Conservation (phyloP, 2,888 invertebrate genomes). For the Caenorhabditis wallacei region DNA sequence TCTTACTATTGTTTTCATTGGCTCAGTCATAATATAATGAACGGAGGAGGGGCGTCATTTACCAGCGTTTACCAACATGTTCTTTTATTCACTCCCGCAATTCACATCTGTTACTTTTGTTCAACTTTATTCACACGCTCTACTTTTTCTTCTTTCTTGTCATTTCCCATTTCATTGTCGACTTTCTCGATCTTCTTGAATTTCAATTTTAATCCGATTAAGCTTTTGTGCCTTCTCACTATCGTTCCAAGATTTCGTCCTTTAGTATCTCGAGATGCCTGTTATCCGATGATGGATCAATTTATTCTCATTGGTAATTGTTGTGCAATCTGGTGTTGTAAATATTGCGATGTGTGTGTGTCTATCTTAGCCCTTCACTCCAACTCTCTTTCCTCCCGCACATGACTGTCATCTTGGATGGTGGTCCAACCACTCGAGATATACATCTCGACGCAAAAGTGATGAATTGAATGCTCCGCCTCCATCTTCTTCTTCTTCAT, state of each 20-base stretch:
- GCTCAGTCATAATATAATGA: slow-evolving; percentile 40
- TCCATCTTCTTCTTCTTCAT: slow-evolving; percentile 13
- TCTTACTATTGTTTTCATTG: slow-evolving; percentile 33
- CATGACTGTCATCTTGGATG: slow-evolving; percentile 54
- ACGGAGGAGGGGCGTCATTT: slow-evolving; percentile 18
- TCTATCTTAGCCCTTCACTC: slow-evolving; percentile 2
- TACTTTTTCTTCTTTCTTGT: slow-evolving; percentile 30
- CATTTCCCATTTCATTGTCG: slow-evolving; percentile 26
- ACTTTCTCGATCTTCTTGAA: slow-evolving; percentile 52
- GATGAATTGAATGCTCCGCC: slow-evolving; percentile 66
- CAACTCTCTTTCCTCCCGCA: slow-evolving; percentile 1
- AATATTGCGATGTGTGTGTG: slow-evolving; percentile 40
- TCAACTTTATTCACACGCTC: slow-evolving; percentile 38
- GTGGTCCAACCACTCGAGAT: slow-evolving; percentile 59
- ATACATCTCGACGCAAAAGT: slow-evolving; percentile 60
- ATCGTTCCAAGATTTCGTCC: slow-evolving; percentile 5
- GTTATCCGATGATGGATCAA: slow-evolving; percentile 58
- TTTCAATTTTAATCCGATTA: slow-evolving; percentile 64
- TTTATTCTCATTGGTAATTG: slow-evolving; percentile 45
- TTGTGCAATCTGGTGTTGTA: slow-evolving; percentile 65
- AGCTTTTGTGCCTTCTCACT: slow-evolving; percentile 4
- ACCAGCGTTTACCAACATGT: slow-evolving; percentile 49
- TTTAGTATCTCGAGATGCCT: slow-evolving; percentile 12
- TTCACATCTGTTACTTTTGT: slow-evolving; percentile 49
- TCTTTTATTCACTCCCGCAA: slow-evolving; percentile 4